Base-by-base conservation (phyloP, 2,888 invertebrate species). In the Lottia gigantea region DNA sequence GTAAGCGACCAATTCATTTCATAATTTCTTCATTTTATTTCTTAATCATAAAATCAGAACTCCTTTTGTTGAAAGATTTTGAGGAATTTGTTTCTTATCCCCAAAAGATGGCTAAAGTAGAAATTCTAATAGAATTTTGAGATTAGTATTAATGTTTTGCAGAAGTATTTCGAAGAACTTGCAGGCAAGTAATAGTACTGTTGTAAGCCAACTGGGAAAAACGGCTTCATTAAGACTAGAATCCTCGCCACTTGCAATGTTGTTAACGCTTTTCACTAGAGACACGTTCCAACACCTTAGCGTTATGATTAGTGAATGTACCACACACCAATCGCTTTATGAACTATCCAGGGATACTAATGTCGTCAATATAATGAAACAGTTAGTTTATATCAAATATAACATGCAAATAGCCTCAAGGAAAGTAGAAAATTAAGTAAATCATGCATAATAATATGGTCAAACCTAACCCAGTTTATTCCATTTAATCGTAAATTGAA, bases 361-460 rank as follows among this genome's bases (percentile, higher is more conserved):
- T 55, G 55, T 23, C 55, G 19, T 55, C 19, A 19, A 23, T 55
- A 55, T 55, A 55, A 55, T 55, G 55, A 55, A 55, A 55, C 55
- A 23, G 55, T 55, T 55, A 23, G 55, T 55, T 55, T 55, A 55
- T 55, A 55, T 55, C 55, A 55, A 55, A 55, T 55, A 19, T 55
- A 55, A 55, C 55, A 55, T 55, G 55, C 55, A 55, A 55, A 55
- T 55, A 55, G 55, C 55, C 55, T 23, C 19, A 55, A 55, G 55
- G 19, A 55, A 55, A 55, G 55, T 55, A 55, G 55, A 55, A 55
- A 55, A 55, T 55, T 55, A 55, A 55, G 55, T 55, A 55, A 55
- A 55, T 55, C 55, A 55, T 55, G 55, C 55, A 55, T 55, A 55
- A 55, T 55, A 55, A 55, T 55, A 23, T 55, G 55, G 55, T 55